Evolutionary conservation across 1,140 invertebrate genomes (phyloP), one percentile per base, ranked within the genome.

Genomic region (Drosophila ficusphila): DNA sequence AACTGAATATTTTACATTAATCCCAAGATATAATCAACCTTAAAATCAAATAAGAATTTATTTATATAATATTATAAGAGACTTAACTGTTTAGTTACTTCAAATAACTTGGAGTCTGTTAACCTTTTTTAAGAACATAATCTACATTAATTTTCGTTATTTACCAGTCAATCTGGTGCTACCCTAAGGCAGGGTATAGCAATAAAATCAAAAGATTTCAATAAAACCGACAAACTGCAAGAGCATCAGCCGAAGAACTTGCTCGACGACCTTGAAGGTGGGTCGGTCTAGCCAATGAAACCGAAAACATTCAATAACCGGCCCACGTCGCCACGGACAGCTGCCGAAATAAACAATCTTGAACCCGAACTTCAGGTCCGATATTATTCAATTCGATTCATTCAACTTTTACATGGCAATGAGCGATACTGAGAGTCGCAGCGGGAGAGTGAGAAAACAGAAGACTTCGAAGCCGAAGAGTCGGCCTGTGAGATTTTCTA

Each of bases 381-480:
- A 61, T 53, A 54, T 57, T 71, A 64, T 81, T 73, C 64, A 76
- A 86, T 76, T 73, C 64, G 73, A 86, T 76, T 85, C 76, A 86
- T 86, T 85, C 76, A 85, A 85, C 76, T 86, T 77, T 85, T 85
- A 86, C 76, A 85, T 79, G 79, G 33, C 72, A 76, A 56, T 79
- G 61, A 49, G 49, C 41, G 58, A 6, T 36, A n/a, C 47, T 36
- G 49, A 42, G 14, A 52, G 47, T 9, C 42, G 12, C 8, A 18
- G 7, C 9, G 16, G 34, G 42, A 64, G 27, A 65, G 11, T 8
- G 34, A 46, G 36, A 29, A 25, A 16, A 23, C n/a, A 53, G 53
- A 48, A 44, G 25, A 39, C n/a, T 25, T 6, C 12, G 7, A 21
- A 25, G 12, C 29, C 16, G 25, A 27, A 33, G 23, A 38, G 51